Base-by-base conservation (phyloP, 2,888 invertebrate species). In the Schrankia costaestrigalis region DNA sequence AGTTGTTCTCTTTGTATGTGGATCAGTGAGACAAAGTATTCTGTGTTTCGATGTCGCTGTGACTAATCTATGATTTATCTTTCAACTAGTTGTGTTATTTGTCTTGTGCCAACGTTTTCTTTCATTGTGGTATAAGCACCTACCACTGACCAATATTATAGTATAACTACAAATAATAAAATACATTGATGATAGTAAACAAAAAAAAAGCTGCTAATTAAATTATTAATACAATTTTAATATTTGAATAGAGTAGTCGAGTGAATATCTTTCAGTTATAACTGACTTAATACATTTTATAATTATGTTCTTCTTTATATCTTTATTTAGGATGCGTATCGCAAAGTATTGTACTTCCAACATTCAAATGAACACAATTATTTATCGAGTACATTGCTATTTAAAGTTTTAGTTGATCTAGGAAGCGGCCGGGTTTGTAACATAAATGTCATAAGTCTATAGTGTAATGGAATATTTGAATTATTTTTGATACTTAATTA, bases 401-500 rank as follows among this genome's bases (percentile, higher is more conserved):
- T n/a, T n/a, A n/a, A n/a, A n/a, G n/a, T n/a, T 52, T 37, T 56
- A 50, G 41, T 56, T 56, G 51, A 47, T 56, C 62, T 41, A 46
- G 33, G 47, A 17, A 48, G 52, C 54, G 68, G 67, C 67, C 65
- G 68, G 64, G 61, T 63, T 41, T 69, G 66, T 71, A 68, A 64
- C 40, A 68, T 71, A 71, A 57, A 56, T 64, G 54, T 53, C 49
- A 42, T 52, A 57, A 56, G 56, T 50, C 52, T 56, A 54, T 59
- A 59, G 51, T 54, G 49, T 66, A 64, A 68, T 67, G 64, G 61
- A 57, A 68, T 62, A 69, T 68, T 66, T 56, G 46, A 66, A 69
- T 76, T 78, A 78, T 78, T 78, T 79, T 79, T 78, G 78, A 79
- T 79, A 79, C 75, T 68, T 73, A 71, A 71, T 68, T 69, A 67